Evolutionary conservation across 2,113 vertebrate species (phyloP), one percentile per base, ranked within the genome.

Genomic region (Psittacus erithacus): DNA sequence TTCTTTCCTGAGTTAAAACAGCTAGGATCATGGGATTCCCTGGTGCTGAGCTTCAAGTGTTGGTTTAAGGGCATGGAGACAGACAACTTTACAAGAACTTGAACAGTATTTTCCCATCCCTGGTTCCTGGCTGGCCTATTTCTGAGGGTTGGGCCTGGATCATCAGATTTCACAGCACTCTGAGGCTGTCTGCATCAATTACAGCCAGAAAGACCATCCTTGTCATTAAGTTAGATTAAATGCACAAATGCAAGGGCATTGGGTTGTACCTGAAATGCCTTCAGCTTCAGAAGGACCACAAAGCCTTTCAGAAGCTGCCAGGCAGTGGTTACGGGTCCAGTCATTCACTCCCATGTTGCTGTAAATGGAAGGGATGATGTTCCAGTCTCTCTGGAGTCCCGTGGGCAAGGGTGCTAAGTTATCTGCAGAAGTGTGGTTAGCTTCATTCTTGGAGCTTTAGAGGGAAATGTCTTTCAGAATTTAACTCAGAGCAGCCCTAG

Each of bases 271-370:
- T 75, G 50, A 64, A 39, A 28, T 41, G 24, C 69, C 29, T 71
- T 70, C 18, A 13, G 1, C 19, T 55, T 69, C 49, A 15, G 53
- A 39, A 79, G 60, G 73, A 60, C 44, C 35, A 39, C 35, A 28
- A 4, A 86, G 7, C 55, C 65, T 82, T 84, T 59, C 67, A 79
- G 65, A 69, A 87, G 57, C 38, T 90, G 82, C 7, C 65, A 52
- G 33, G 5, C 13, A 2, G 1, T 22, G 25, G 10, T 3, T n/a
- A 2, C 55, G n/a, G 11, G 22, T 79, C 41, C 3, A 0, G 57
- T 84, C 10, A 1, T 31, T 63, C 43, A 15, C 33, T 68, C 38
- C n/a, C 1, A 1, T 27, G 41, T 71, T 65, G 50, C 69, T 69
- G 57, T 24, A 24, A 85, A 12, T 2, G 3, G 46, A 25, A 60